phyloP scores from a whole-genome alignment of 2,888 invertebrate species.

The Trissolcus brochymenae region DNA sequence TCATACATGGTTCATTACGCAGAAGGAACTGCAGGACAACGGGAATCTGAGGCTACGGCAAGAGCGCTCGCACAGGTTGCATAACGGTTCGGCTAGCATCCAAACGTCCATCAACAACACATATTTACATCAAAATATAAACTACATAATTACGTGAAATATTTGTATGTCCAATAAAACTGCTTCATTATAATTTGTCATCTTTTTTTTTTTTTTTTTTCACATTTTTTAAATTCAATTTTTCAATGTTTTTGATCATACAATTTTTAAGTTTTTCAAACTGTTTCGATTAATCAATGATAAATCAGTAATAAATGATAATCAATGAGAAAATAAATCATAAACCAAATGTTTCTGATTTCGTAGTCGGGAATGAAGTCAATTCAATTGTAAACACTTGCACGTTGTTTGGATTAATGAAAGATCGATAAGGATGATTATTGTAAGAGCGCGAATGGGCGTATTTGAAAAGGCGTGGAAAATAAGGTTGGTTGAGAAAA shows the following conservation, averaged over 20 bases:
- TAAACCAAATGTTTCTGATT: constrained; percentile 32
- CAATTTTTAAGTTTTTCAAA: too few relatives aligned
- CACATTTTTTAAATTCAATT: too few relatives aligned
- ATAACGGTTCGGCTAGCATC: constrained; percentile 56
- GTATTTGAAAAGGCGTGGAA: constrained; percentile 42
- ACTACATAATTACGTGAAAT: too few relatives aligned
- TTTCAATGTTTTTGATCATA: too few relatives aligned
- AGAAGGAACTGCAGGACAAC: constrained; percentile 52
- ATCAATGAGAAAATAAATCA: constrained; percentile 29
- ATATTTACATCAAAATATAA: too few relatives aligned
- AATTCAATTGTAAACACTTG: constrained; percentile 34
- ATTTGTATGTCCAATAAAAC: too few relatives aligned
- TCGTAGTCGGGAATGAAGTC: constrained; percentile 31
- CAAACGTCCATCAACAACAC: constrained; percentile 38
- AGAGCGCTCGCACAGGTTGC: constrained; percentile 55
- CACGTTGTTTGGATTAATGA: constrained; percentile 36
- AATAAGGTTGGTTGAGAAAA: constrained; percentile 41
- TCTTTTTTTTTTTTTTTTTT: background rate
- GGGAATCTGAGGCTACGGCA: constrained; percentile 53
- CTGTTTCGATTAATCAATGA: background rate
- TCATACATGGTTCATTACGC: constrained; percentile 56
- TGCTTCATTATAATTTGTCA: background rate
- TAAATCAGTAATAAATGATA: too few relatives aligned
- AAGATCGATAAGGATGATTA: constrained; percentile 53
- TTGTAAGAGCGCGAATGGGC: constrained; percentile 23